Conservation (phyloP, 2,888 invertebrate species). For the Dichetophora obliterata region DNA sequence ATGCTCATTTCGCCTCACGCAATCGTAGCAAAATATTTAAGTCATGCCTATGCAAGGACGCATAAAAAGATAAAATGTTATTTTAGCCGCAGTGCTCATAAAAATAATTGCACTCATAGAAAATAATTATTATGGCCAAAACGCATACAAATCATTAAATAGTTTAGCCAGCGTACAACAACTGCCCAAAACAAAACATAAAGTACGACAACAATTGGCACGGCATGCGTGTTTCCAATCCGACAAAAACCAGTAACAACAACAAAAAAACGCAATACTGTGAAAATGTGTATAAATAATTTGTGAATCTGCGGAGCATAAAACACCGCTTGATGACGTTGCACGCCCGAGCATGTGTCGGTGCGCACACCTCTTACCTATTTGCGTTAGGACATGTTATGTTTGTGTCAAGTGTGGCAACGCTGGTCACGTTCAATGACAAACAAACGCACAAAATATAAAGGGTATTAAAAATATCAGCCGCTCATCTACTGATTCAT, state of each 20-base stretch:
- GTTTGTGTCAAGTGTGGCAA: conserved; percentile 23
- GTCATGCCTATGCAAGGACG: not conserved
- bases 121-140: conserved; percentile 34
- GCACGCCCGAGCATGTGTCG: not conserved
- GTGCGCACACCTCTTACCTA: not conserved
- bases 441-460: conserved; percentile 8
- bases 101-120: conserved; percentile 37
- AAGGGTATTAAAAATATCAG: not conserved
- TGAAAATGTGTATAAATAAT: conserved; percentile 3
- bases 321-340: conserved; percentile 7
- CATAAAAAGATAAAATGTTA: conserved; percentile 25
- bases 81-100: conserved; percentile 28
- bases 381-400: not conserved
- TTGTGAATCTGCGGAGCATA: conserved; percentile 22
- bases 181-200: not conserved
- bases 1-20: no score
- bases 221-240: conserved; percentile 24
- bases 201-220: not conserved
- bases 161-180: not conserved
- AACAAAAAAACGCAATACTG: conserved; percentile 5
- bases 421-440: conserved; percentile 8
- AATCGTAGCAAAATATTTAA: not conserved
- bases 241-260: not conserved
- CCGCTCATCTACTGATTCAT: conserved; percentile 20
- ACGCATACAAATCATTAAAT: conserved; percentile 35